Conservation (phyloP, 2,888 invertebrate genomes). For the Ametastegia equiseti region DNA sequence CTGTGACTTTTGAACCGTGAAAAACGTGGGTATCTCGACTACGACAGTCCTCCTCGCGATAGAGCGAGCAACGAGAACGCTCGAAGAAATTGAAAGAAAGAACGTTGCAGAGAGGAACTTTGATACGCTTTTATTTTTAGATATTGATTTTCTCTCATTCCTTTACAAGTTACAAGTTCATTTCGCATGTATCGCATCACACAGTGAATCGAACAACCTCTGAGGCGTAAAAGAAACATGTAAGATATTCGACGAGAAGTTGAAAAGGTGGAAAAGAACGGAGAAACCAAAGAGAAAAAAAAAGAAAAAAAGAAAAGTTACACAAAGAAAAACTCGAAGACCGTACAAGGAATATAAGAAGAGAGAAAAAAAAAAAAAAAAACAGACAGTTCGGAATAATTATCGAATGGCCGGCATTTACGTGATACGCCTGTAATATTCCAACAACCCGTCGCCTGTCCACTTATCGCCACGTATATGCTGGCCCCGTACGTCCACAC, state of each 20-base stretch:
- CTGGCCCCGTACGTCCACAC: constrained; percentile 55
- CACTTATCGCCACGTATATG: constrained; percentile 57
- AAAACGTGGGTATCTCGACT: constrained; percentile 30
- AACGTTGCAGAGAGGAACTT: constrained; percentile 24
- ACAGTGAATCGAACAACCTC: not conserved
- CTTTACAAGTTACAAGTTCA: constrained; percentile 2
- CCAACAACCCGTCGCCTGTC: constrained; percentile 59
- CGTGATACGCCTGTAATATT: constrained; percentile 49
- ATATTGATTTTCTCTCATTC: not conserved
- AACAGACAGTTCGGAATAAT: constrained; percentile 13
- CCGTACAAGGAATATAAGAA: too few relatives aligned
- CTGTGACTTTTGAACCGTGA: constrained; percentile 31
- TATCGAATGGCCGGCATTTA: constrained; percentile 37
- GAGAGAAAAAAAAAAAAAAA: not conserved
- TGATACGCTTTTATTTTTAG: not conserved
- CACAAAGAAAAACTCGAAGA: too few relatives aligned
- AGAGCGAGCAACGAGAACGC: constrained; percentile 30
- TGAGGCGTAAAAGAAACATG: not conserved
- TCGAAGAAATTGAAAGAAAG: constrained; percentile 19
- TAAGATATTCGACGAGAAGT: constrained; percentile 11
- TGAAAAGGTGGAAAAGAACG: not conserved
- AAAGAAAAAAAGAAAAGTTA: not conserved
- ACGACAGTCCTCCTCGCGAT: constrained; percentile 30
- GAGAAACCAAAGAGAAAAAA: not conserved
- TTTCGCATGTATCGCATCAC: constrained; percentile 12